Evolutionary conservation across 2,797 vertebrate genomes (phyloP), one percentile per base, ranked within the genome.

Genomic region (Tarsius wallacei): DNA sequence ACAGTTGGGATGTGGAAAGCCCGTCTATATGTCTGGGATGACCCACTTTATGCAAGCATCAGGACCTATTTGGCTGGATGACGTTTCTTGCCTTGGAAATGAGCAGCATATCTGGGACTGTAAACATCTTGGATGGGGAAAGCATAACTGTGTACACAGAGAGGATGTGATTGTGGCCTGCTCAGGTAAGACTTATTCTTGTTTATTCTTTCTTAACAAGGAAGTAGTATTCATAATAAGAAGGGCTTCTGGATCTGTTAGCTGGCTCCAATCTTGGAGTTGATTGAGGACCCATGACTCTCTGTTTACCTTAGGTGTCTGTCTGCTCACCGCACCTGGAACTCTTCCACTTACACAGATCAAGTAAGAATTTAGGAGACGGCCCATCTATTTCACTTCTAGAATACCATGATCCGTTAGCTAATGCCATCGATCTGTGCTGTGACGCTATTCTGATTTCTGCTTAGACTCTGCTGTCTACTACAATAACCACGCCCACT

Each of bases 1-100:
- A 70, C 90, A 98, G 57, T 42, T 98, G 92, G 96, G 96, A 70
- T 98, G 98, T 0, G 98, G 98, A n/a, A 17, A 0, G 0, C 96
- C 95, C 0, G 2, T 96, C 61, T 53, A 42, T 97, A 74, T 7
- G 96, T 97, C 0, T 98, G 97, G 98, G 24, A 98, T 90, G 97
- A 96, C 81, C 36, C 94, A 64, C 64, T 98, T 33, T 28, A 88
- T 8, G 98, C 98, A 47, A 96, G 0, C 14, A 53, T 53, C 31
- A 3, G 74, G 74, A n/a, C 74, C 74, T 77, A 77, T 77, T 53
- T 77, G 74, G 49, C 74, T 77, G 49, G 74, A 77, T 77, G 74
- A 53, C 0, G 31, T 77, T 77, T 77, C 74, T 77, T 77, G 74
- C 74, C 21, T 53, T 13, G 98, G 98, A 33, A 19, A 97, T 2